These are phyloP conservation scores for Exephanes ischioxanthus DNA, from an alignment of 2,888 invertebrate species.

Conservation along the genomic window DNA sequence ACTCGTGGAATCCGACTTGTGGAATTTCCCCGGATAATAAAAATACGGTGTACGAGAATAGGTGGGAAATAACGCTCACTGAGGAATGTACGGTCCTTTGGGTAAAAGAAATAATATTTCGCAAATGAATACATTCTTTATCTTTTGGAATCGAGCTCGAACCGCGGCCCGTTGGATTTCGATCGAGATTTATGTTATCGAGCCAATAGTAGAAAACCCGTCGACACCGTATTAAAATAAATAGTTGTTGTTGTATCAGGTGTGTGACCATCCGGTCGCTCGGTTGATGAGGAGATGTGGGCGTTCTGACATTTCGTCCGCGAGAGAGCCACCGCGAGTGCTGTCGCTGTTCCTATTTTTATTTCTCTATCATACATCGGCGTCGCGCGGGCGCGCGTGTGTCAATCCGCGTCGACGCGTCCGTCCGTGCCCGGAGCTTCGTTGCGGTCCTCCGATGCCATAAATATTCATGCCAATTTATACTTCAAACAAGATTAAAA, in stretches of 20 bases:
- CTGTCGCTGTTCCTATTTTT: conserved; percentile 70
- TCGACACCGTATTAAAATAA: conserved; percentile 23
- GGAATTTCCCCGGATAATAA: conserved; percentile 59
- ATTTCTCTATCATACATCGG: conserved; percentile 73
- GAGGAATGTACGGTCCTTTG: too few species aligned
- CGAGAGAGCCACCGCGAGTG: conserved; percentile 27
- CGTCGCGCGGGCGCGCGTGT: conserved; percentile 63
- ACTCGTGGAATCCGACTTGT: conserved; percentile 26
- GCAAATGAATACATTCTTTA: neutral
- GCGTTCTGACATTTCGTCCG: conserved; percentile 67
- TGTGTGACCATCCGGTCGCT: conserved; percentile 66
- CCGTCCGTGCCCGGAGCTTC: conserved; percentile 11
- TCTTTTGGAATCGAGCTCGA: neutral
- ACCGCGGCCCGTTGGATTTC: neutral
- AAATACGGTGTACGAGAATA: conserved; percentile 25
- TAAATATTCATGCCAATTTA: conserved; percentile 60
- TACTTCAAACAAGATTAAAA: conserved; percentile 55
- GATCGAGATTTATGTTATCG: conserved; percentile 17
- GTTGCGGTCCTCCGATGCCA: conserved; percentile 42
- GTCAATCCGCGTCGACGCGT: conserved; percentile 63
- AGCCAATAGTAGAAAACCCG: neutral
- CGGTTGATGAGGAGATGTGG: conserved; percentile 64
- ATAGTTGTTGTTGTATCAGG: conserved; percentile 68
- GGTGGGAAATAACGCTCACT: neutral
- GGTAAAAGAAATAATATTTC: too few species aligned